Conservation (phyloP, 2,888 invertebrate genomes). For the Sphecodes monilicornis region DNA sequence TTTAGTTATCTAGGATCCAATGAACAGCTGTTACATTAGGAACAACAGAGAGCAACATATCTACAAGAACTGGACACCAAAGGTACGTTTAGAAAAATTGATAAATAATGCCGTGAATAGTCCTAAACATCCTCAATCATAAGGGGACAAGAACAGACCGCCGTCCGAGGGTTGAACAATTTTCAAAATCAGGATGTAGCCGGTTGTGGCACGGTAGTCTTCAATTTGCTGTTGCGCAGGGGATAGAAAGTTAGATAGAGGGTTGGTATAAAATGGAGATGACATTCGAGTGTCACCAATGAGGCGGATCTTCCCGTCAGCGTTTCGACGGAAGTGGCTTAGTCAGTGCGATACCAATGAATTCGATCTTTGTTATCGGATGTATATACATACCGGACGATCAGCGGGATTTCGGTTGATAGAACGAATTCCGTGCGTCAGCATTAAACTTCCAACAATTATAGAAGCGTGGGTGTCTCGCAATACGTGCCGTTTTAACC, state of each 20-base stretch:
- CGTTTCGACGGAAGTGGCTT: background rate
- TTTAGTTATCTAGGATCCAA: too few species aligned
- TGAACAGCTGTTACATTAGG: too few species aligned
- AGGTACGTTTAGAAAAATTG: too few species aligned
- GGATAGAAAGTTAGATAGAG: background rate
- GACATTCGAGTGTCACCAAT: background rate
- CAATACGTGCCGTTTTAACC: background rate
- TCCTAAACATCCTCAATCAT: too few species aligned
- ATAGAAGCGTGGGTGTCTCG: slow-evolving; percentile 18
- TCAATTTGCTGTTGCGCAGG: too few species aligned
- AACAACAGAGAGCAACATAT: too few species aligned
- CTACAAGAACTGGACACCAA: too few species aligned
- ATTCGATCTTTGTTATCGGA: slow-evolving; percentile 9
- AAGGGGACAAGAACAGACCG: too few species aligned
- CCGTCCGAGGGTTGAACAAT: too few species aligned
- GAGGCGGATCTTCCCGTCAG: background rate
- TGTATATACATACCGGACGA: background rate
- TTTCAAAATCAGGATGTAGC: too few species aligned
- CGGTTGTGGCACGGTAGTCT: too few species aligned
- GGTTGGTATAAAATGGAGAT: background rate
- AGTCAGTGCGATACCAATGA: background rate
- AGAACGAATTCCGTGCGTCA: slow-evolving; percentile 43
- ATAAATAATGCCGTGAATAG: too few species aligned
- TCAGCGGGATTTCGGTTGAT: slow-evolving; percentile 12
- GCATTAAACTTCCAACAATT: slow-evolving; percentile 45